phyloP scores from a whole-genome alignment of 2,888 invertebrate genomes.

The Ophonus ardosiacus region DNA sequence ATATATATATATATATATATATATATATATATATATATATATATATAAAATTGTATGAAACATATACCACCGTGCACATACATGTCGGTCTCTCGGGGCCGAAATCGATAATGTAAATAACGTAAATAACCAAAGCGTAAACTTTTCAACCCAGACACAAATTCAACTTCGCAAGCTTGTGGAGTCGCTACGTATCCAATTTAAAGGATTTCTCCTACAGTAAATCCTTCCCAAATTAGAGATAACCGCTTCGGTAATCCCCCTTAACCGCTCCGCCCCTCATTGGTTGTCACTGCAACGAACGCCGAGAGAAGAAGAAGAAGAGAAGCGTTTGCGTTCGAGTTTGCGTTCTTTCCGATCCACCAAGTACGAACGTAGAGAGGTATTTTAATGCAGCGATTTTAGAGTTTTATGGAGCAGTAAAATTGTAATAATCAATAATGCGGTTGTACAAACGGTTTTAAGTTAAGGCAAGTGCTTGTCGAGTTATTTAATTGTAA shows the following conservation, averaged over 20 bases:
- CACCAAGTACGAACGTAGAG: neutral
- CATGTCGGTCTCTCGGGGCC: neutral
- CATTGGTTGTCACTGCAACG: slow-evolving; percentile 71
- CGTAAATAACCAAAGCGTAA: slow-evolving; percentile 60
- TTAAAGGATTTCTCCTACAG: slow-evolving; percentile 78
- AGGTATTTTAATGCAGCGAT: slow-evolving; percentile 28
- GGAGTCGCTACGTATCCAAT: slow-evolving; percentile 74
- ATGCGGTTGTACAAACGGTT: neutral
- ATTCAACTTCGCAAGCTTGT: slow-evolving; percentile 64
- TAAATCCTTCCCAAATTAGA: slow-evolving; percentile 79
- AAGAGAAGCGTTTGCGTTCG: neutral
- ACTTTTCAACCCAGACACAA: slow-evolving; percentile 61
- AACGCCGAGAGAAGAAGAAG: neutral
- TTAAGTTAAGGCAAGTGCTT: neutral
- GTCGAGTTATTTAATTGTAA: neutral
- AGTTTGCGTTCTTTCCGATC: slow-evolving; percentile 2
- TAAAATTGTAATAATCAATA: slow-evolving; percentile 40
- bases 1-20: no score
- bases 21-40: no score
- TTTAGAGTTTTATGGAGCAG: slow-evolving; percentile 16
- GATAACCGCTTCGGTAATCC: slow-evolving; percentile 77
- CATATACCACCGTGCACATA: neutral
- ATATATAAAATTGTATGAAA: neutral
- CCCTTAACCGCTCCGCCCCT: slow-evolving; percentile 71
- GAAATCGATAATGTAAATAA: slow-evolving; percentile 62